Evolutionary conservation across 2,797 vertebrate species (phyloP), one percentile per base, ranked within the genome.

Genomic region (Hydrolagus colliei): DNA sequence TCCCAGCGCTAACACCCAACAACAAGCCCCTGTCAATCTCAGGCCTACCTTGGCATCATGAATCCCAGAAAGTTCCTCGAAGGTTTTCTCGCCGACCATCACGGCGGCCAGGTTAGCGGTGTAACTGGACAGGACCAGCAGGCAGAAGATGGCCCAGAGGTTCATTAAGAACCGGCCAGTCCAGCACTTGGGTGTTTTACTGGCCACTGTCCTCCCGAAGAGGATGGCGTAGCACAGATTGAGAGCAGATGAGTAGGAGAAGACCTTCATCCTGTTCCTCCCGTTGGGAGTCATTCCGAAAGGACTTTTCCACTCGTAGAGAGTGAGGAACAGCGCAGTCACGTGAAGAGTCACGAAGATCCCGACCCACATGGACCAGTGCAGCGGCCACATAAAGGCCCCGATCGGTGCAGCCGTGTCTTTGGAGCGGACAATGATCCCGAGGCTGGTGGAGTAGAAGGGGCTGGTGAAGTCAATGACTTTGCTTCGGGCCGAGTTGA

Each of bases 41-140:
- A 10, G 62, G 0, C 92, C 88, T 87, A 98, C 97, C 94, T 95
- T 96, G 59, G 94, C 96, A 86, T 99, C 97, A 0, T 98, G 98
- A 89, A 99, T 97, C 84, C 97, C 97, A 0, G 97, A 97, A 87
- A 99, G 94, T 88, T 96, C 95, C 90, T 98, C 96, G 0, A 98
- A 98, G 75, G 96, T 97, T 91, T 98, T 99, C 89, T 98, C 98
- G 13, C 98, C 97, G 0, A 99, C 98, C 97, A 99, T 98, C 88
- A 98, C 96, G 0, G 97, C 97, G 0, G 97, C 97, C 13, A 99
- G 93, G 91, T 98, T 98, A 89, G 97, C 98, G 0, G 97, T 98
- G 92, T 98, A 98, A 92, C 96, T 98, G 88, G 97, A 98, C 87
- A 99, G 95, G 89, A 98, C 97, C 32, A 99, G 92, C 88, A 99